phyloP scores from a whole-genome alignment of 2,797 vertebrate species.

The Furcifer pardalis region DNA sequence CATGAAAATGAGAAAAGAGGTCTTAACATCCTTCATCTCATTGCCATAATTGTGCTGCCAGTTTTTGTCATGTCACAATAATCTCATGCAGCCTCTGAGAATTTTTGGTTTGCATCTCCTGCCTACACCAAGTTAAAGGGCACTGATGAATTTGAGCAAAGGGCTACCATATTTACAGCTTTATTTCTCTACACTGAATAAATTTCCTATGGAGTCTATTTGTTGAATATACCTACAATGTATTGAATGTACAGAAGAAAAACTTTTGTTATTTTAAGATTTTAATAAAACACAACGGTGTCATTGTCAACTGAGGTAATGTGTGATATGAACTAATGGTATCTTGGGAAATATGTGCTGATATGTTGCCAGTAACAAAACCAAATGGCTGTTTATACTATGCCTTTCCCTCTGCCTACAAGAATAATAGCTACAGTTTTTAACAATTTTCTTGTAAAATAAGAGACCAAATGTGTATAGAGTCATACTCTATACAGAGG shows the following conservation, averaged over 20 bases:
- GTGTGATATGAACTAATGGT: conserved; percentile 36
- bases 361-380: conserved; percentile 51
- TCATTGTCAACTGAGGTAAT: conserved; percentile 44
- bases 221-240: background rate
- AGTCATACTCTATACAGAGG: too few relatives aligned
- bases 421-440: conserved; percentile 42
- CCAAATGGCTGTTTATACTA: conserved; percentile 50
- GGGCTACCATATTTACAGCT: conserved; percentile 5
- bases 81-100: background rate
- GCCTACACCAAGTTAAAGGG: background rate
- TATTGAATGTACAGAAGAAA: conserved; percentile 49
- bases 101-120: background rate
- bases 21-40: background rate
- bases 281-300: conserved; percentile 55
- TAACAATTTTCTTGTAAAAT: conserved; percentile 37
- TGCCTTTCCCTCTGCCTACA: conserved; percentile 1
- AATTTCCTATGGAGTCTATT: conserved; percentile 37
- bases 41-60: background rate
- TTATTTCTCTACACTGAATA: conserved; percentile 13
- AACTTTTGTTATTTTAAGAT: conserved; percentile 50
- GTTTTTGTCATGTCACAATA: too few relatives aligned
- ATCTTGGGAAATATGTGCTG: conserved; percentile 51
- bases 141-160: background rate
- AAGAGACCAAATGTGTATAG: background rate
- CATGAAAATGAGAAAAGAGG: too few relatives aligned